Evolutionary conservation across 1,140 invertebrate species (phyloP).

Genomic region (Archivesica marissinica): DNA sequence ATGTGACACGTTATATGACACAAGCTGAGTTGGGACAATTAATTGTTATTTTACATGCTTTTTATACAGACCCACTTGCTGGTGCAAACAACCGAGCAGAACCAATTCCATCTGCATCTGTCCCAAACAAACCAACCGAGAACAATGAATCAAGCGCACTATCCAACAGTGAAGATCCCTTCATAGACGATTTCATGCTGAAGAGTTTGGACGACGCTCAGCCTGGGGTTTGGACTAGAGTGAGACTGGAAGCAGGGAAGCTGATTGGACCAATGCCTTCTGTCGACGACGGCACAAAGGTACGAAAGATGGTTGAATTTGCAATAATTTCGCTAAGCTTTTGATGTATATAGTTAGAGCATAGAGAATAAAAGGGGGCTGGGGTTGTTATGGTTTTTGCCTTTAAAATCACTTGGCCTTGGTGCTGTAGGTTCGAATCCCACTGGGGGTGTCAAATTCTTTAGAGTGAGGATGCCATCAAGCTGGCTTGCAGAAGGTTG

Average conservation of each 20-base stretch:
- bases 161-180: not conserved
- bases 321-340: too few species aligned
- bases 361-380: not conserved
- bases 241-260: constrained; percentile 35
- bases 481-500: too few species aligned
- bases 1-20: not conserved
- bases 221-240: constrained; percentile 14
- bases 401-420: not conserved
- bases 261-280: constrained; percentile 24
- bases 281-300: not conserved
- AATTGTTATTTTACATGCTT: not conserved
- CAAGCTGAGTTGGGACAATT: not conserved
- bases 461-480: too few species aligned
- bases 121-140: too few species aligned
- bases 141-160: constrained; percentile 12
- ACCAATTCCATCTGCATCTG: not conserved
- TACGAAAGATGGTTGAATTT: too few species aligned
- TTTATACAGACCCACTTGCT: not conserved
- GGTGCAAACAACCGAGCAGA: not conserved
- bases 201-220: constrained; percentile 29
- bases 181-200: not conserved
- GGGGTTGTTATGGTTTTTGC: too few species aligned
- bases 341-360: too few species aligned
- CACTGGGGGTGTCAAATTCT: too few species aligned
- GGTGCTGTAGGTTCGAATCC: too few species aligned